A percentile compares a stretch with the other conserved stretches of the same genome.
Conservation (phyloP, 2,797 vertebrate species). For the Heliangelus exortis region DNA sequence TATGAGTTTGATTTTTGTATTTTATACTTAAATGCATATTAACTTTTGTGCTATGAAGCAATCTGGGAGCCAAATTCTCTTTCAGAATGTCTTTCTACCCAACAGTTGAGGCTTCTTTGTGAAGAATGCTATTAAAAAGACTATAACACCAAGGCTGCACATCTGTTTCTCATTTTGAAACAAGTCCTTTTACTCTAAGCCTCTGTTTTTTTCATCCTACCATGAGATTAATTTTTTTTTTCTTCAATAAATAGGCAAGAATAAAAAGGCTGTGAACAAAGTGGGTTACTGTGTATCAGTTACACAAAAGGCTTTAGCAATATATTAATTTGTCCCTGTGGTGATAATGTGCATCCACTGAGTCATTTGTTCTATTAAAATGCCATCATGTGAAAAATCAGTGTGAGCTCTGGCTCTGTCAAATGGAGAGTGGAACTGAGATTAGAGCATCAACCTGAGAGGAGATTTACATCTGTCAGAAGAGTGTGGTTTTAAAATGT, state of each 20-base stretch:
- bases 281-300: not conserved
- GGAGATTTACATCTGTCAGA: not conserved
- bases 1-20: not conserved
- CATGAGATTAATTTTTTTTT: not conserved
- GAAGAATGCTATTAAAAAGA: not conserved
- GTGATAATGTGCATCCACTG: not conserved
- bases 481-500: not conserved
- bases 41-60: not conserved
- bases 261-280: not conserved
- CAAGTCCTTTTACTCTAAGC: not conserved
- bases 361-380: not conserved
- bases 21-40: not conserved
- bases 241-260: not conserved
- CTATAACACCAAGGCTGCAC: conserved; percentile 3
- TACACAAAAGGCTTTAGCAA: not conserved
- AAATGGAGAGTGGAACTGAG: not conserved
- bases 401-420: not conserved
- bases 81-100: not conserved
- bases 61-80: not conserved
- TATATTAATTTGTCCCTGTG: not conserved
- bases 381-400: not conserved
- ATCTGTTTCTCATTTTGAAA: conserved; percentile 56
- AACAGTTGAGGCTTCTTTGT: conserved; percentile 4
- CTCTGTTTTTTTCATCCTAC: not conserved
- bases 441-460: not conserved